Conservation (phyloP, 2,888 invertebrate species). For the Sphaerophoria taeniata region DNA sequence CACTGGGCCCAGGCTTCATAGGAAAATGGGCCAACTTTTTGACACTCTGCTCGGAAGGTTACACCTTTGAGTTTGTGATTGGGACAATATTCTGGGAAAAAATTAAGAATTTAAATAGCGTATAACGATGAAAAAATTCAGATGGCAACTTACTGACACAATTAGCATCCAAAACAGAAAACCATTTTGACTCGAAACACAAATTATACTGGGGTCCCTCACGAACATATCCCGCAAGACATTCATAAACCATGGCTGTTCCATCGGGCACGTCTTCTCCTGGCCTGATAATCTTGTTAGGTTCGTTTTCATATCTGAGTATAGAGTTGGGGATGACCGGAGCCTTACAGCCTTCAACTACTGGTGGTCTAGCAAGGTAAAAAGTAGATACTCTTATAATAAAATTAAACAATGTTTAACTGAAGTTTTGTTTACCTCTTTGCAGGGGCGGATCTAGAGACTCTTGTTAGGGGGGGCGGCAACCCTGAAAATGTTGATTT, state of each 20-base stretch:
- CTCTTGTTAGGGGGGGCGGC: too few relatives aligned
- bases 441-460: too few relatives aligned
- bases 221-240: conserved; percentile 6
- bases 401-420: too few relatives aligned
- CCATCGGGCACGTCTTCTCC: conserved; percentile 19
- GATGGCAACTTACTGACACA: conserved; percentile 38
- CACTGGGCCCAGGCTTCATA: too few relatives aligned
- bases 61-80: conserved; percentile 25
- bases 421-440: too few relatives aligned
- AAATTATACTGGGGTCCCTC: conserved; percentile 37
- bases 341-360: conserved; percentile 17
- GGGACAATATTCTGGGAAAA: conserved; percentile 40
- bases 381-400: background rate
- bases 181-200: conserved; percentile 37
- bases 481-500: too few relatives aligned
- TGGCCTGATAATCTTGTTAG: background rate
- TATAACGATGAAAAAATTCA: background rate
- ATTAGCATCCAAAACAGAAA: background rate
- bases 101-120: background rate
- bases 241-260: conserved; percentile 32
- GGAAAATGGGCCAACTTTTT: too few relatives aligned
- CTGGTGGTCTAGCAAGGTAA: background rate
- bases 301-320: conserved; percentile 1
- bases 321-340: conserved; percentile 29
- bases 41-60: conserved; percentile 54